Evolutionary conservation across 2,113 vertebrate genomes (phyloP).

Genomic region (Plectropomus leopardus): DNA sequence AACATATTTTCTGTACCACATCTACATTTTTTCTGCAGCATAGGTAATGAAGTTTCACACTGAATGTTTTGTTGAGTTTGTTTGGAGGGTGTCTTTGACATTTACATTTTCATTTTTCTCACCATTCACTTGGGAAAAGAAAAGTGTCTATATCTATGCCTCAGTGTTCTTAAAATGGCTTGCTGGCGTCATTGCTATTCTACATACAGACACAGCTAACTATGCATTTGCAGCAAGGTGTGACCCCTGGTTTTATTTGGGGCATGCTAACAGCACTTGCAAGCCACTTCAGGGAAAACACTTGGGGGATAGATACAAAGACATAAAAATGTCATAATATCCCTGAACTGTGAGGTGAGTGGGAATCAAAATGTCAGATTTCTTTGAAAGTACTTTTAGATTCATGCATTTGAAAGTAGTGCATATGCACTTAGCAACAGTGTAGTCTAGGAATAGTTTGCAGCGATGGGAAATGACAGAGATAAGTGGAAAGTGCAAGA

Average conservation of each 20-base stretch:
- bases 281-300: constrained; percentile 3
- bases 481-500: constrained; percentile 19
- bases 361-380: constrained; percentile 20
- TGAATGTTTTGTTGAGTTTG: background rate
- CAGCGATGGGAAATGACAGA: constrained; percentile 10
- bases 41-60: background rate
- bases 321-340: constrained; percentile 7
- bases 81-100: background rate
- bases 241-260: background rate
- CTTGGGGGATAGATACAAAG: background rate
- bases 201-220: background rate
- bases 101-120: background rate
- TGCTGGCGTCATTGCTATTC: constrained; percentile 16
- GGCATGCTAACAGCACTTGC: background rate
- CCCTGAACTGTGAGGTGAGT: background rate
- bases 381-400: background rate
- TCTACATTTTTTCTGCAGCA: background rate
- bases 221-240: background rate
- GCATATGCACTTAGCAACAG: background rate
- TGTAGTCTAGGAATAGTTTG: background rate
- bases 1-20: background rate
- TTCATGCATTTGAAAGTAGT: background rate
- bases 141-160: background rate
- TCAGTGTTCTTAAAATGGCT: background rate
- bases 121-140: background rate